Conservation (phyloP, 1,140 invertebrate species). For the Papilio machaon region DNA sequence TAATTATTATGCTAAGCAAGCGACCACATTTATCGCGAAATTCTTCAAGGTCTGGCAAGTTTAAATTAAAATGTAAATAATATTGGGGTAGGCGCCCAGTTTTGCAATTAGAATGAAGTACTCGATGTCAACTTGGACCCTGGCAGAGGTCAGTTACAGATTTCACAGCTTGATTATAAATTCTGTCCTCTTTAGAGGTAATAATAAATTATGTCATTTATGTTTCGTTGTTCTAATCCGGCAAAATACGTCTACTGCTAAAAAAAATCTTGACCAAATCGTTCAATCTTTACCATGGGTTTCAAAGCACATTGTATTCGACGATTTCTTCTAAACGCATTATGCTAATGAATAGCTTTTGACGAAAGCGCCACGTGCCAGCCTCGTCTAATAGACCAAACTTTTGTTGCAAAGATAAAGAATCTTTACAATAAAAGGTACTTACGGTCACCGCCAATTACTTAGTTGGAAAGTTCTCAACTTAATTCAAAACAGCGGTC, state of each 20-base stretch:
- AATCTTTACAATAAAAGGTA: constrained; percentile 19
- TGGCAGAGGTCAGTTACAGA: constrained; percentile 10
- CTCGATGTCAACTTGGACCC: constrained; percentile 1
- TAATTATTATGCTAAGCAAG: constrained; percentile 24
- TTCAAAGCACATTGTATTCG: too few relatives aligned
- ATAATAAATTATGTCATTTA: not conserved
- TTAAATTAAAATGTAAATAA: constrained; percentile 28
- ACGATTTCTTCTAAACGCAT: too few relatives aligned
- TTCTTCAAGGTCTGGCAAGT: constrained; percentile 13
- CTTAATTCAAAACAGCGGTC: constrained; percentile 39
- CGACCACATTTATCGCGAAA: constrained; percentile 24
- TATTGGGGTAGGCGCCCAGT: constrained; percentile 18
- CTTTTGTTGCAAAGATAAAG: constrained; percentile 2
- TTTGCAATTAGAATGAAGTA: constrained; percentile 8
- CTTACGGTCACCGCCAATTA: constrained; percentile 32
- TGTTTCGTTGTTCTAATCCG: not conserved
- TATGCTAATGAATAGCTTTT: not conserved
- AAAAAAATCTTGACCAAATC: too few relatives aligned
- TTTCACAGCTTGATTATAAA: not conserved
- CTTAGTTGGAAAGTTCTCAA: constrained; percentile 33
- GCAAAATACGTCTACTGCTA: too few relatives aligned
- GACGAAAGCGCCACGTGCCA: not conserved
- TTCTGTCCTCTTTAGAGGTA: not conserved
- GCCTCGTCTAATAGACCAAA: not conserved
- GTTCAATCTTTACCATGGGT: too few relatives aligned